Percentiles rank a stretch among this genome's conserved stretches.
phyloP scores from a whole-genome alignment of 2,888 invertebrate genomes.

The Stenodema calcarata region DNA sequence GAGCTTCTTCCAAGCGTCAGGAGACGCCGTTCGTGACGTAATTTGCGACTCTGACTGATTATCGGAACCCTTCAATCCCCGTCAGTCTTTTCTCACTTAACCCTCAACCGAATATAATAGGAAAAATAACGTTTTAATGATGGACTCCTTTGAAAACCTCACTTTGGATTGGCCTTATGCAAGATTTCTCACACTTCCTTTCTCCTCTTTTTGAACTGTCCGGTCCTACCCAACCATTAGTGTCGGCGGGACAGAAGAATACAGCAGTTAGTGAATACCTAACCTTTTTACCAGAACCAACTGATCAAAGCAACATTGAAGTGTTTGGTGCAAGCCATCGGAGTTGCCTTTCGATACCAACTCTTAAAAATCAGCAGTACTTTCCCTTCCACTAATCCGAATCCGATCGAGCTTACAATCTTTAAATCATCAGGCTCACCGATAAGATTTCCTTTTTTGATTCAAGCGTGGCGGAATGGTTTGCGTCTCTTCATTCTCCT shows the following conservation, averaged over 20 bases:
- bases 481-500: too few species aligned
- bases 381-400: not conserved
- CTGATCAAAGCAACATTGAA: not conserved
- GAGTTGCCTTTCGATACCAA: not conserved
- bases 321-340: not conserved
- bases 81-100: not conserved
- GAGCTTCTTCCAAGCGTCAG: not conserved
- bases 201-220: not conserved
- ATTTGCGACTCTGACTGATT: not conserved
- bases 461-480: too few species aligned
- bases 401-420: not conserved
- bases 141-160: not conserved
- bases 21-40: not conserved
- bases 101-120: not conserved
- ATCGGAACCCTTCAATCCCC: not conserved
- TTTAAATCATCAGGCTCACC: not conserved
- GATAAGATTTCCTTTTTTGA: too few species aligned
- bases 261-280: not conserved
- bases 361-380: not conserved
- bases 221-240: not conserved
- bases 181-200: not conserved
- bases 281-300: not conserved
- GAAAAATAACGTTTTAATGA: not conserved
- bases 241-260: not conserved
- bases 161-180: not conserved